A percentile compares a stretch with the other conserved stretches of the same genome.
Conservation (phyloP, 2,113 vertebrate species). For the Hirundichthys speculiger region DNA sequence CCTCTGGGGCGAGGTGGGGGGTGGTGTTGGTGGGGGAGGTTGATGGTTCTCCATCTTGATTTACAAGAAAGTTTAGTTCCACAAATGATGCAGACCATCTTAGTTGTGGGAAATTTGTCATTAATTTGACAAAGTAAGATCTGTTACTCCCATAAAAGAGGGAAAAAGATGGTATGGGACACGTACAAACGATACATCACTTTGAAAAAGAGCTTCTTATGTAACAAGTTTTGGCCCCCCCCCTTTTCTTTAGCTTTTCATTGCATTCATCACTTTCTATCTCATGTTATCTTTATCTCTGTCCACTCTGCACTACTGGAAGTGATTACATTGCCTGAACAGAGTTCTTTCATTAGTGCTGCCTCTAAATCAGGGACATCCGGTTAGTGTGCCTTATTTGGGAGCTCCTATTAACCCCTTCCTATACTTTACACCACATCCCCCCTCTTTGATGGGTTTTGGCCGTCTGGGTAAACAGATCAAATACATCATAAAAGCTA, state of each 20-base stretch:
- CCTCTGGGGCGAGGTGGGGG: conserved; percentile 47
- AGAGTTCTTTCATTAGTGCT: conserved; percentile 56
- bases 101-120: conserved; percentile 2
- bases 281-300: conserved; percentile 28
- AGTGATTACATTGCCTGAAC: conserved; percentile 48
- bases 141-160: background rate
- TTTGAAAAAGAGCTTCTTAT: conserved; percentile 22
- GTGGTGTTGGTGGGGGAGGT: conserved; percentile 9
- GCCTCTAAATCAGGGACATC: conserved; percentile 78
- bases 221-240: conserved; percentile 16
- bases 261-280: conserved; percentile 34
- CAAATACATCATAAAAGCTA: conserved; percentile 45
- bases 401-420: conserved; percentile 60
- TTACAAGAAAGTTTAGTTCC: conserved; percentile 9
- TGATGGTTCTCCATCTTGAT: conserved; percentile 40
- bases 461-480: conserved; percentile 42
- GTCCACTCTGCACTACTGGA: conserved; percentile 16
- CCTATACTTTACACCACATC: conserved; percentile 18
- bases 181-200: background rate
- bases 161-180: background rate
- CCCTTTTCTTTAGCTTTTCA: background rate
- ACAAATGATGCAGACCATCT: conserved; percentile 1
- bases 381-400: conserved; percentile 67
- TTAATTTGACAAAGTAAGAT: background rate
- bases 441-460: conserved; percentile 30